phyloP scores from a whole-genome alignment of 1,140 invertebrate species.

The Drosophila cardini region DNA sequence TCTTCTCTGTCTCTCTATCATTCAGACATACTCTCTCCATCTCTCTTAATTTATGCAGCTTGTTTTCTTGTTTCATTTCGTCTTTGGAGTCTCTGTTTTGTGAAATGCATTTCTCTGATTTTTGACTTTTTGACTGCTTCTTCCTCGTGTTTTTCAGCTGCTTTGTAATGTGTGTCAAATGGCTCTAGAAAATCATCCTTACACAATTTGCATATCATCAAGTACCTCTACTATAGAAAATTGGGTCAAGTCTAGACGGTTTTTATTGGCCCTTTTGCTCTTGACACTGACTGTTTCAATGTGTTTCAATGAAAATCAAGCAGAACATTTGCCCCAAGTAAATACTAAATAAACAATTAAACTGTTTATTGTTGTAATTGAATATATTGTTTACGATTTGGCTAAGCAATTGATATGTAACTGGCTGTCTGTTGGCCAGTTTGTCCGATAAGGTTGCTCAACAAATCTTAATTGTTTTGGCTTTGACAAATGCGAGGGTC shows the following conservation, averaged over 20 bases:
- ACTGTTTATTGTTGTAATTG: constrained; percentile 37
- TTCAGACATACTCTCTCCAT: constrained; percentile 12
- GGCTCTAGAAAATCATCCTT: constrained; percentile 48
- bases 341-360: constrained; percentile 10
- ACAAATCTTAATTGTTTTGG: constrained; percentile 42
- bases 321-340: constrained; percentile 54
- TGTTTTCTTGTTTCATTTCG: constrained; percentile 30
- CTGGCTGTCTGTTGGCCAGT: constrained; percentile 21
- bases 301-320: background rate
- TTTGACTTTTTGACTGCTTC: background rate
- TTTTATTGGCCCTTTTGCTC: constrained; percentile 24
- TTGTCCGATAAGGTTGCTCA: constrained; percentile 33
- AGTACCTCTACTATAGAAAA: constrained; percentile 28
- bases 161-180: constrained; percentile 46
- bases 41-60: constrained; percentile 61
- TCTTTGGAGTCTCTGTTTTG: constrained; percentile 51
- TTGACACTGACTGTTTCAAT: constrained; percentile 56
- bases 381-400: constrained; percentile 43
- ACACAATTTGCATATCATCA: constrained; percentile 24
- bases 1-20: constrained; percentile 5
- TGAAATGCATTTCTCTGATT: constrained; percentile 64
- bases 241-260: constrained; percentile 63
- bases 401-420: constrained; percentile 52
- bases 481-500: constrained; percentile 34
- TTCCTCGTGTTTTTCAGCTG: background rate